Evolutionary conservation across 2,888 invertebrate genomes (phyloP).

Genomic region (Drosophila anomalata): DNA sequence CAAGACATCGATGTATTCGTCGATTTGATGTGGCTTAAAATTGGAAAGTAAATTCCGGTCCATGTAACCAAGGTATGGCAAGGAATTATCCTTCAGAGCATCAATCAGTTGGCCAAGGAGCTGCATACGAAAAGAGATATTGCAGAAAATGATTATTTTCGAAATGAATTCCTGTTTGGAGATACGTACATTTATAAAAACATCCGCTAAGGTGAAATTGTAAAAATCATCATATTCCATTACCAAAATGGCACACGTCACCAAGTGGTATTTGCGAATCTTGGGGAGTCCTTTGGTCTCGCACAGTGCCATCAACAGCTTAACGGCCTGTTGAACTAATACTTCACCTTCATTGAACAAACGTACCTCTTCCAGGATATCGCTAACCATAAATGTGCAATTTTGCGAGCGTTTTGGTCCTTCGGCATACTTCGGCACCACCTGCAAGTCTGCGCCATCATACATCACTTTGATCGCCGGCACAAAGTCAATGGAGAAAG

Average conservation of each 20-base stretch:
- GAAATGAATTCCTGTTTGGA: not conserved
- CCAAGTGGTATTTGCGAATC: slow-evolving; percentile 38
- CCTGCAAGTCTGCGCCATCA: slow-evolving; percentile 46
- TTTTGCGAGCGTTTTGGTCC: slow-evolving; percentile 12
- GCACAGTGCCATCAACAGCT: slow-evolving; percentile 45
- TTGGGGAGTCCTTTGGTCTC: slow-evolving; percentile 25
- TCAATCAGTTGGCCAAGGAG: slow-evolving; percentile 13
- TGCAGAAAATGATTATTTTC: no score
- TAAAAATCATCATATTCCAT: not conserved
- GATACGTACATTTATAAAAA: slow-evolving; percentile 23
- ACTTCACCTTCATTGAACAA: slow-evolving; percentile 33
- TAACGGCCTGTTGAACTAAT: slow-evolving; percentile 43
- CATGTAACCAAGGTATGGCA: slow-evolving; percentile 2
- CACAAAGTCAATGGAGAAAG: slow-evolving; percentile 66
- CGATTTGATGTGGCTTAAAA: not conserved
- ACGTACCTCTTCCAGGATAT: slow-evolving; percentile 33
- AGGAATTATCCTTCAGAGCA: not conserved
- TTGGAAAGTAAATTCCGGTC: slow-evolving; percentile 19
- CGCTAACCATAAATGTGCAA: slow-evolving; percentile 48
- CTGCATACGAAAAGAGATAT: slow-evolving; percentile 12
- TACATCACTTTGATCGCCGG: slow-evolving; percentile 58
- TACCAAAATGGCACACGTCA: slow-evolving; percentile 15
- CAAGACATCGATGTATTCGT: slow-evolving; percentile 1
- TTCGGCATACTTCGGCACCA: slow-evolving; percentile 55
- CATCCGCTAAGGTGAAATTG: not conserved